Conservation (phyloP, 1,140 invertebrate species). For the Leptonema lineaticorne region DNA sequence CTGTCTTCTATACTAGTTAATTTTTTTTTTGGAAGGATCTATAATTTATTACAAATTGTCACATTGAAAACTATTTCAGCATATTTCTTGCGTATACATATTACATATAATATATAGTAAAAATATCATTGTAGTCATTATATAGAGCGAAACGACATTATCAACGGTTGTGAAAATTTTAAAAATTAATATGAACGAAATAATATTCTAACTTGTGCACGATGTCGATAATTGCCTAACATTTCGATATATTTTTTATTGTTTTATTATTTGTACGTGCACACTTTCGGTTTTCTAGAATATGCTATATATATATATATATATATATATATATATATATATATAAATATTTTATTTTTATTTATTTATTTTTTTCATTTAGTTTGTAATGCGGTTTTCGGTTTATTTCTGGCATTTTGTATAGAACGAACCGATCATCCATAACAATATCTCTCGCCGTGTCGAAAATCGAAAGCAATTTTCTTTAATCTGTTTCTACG, state of each 20-base stretch:
- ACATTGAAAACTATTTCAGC: too few species aligned
- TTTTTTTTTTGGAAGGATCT: too few species aligned
- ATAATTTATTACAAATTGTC: too few species aligned
- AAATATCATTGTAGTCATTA: slow-evolving; percentile 1
- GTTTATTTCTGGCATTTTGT: slow-evolving; percentile 9
- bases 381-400: neutral
- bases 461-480: neutral
- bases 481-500: neutral
- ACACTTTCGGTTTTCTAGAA: too few species aligned
- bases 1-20: too few species aligned
- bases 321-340: too few species aligned
- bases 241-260: too few species aligned
- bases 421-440: slow-evolving; percentile 14
- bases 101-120: too few species aligned
- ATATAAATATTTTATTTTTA: neutral
- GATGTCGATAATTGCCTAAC: slow-evolving; percentile 25
- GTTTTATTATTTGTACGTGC: too few species aligned
- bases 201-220: slow-evolving; percentile 21
- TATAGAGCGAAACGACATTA: slow-evolving; percentile 30
- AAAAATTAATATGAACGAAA: slow-evolving; percentile 21
- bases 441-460: slow-evolving; percentile 7
- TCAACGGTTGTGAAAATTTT: slow-evolving; percentile 20
- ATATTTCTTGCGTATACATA: too few species aligned
- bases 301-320: too few species aligned
- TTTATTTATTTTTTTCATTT: neutral